Conservation (phyloP, 2,113 vertebrate genomes). For the Oenanthe melanoleuca region DNA sequence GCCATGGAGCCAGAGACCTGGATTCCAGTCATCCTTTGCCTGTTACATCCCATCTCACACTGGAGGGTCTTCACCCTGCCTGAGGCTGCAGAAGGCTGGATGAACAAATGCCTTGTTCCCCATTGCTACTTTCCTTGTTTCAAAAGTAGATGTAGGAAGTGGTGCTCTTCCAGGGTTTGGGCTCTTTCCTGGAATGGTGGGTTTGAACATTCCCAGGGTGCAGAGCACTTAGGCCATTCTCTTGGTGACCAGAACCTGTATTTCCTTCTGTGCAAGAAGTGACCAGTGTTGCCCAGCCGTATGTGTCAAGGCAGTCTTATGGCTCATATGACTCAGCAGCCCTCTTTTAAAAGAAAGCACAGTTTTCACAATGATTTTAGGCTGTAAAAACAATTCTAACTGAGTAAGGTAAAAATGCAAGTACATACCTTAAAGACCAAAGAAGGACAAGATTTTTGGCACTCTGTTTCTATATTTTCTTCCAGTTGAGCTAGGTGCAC, state of each 20-base stretch:
- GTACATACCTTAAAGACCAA: background rate
- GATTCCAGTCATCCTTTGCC: background rate
- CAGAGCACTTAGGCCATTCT: background rate
- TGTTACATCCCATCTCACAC: background rate
- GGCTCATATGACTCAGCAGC: background rate
- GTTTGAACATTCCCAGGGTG: background rate
- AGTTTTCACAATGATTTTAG: background rate
- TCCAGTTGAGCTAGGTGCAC: background rate
- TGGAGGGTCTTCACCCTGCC: background rate
- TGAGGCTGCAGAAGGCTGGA: background rate
- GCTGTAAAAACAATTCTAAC: background rate
- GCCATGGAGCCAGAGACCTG: background rate
- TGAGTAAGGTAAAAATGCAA: background rate
- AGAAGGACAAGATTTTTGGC: background rate
- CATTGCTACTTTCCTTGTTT: background rate
- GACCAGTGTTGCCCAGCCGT: background rate
- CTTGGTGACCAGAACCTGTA: background rate
- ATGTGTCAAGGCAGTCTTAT: background rate
- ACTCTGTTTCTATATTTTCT: background rate
- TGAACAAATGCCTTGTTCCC: rapidly evolving
- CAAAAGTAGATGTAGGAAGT: background rate
- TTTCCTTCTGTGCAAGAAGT: background rate
- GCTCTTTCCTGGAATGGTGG: background rate
- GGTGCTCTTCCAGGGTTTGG: background rate
- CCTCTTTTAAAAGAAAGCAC: background rate